phyloP scores from a whole-genome alignment of 2,113 vertebrate genomes.

The Laticauda colubrina region DNA sequence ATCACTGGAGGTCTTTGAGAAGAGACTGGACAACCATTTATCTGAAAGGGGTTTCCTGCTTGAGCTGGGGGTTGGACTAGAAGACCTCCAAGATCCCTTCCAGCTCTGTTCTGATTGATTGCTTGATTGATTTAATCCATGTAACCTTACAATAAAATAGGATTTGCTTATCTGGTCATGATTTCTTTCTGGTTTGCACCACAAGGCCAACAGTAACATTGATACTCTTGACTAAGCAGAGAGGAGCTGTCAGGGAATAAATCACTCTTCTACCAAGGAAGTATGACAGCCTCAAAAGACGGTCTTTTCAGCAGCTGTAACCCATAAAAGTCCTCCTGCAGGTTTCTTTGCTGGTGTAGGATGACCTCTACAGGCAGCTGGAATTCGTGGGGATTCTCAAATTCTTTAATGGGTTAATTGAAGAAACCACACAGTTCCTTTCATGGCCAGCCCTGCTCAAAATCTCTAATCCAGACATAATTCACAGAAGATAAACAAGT shows the following conservation, averaged over 20 bases:
- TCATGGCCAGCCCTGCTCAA: neutral
- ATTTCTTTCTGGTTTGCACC: neutral
- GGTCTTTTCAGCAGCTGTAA: too few relatives aligned
- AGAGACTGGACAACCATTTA: too few relatives aligned
- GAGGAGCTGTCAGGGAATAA: neutral
- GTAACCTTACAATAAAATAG: neutral
- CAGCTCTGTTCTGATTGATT: too few relatives aligned
- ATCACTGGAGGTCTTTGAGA: too few relatives aligned
- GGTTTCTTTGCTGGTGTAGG: neutral
- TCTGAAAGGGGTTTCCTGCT: too few relatives aligned
- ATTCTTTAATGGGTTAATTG: neutral
- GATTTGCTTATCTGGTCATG: neutral
- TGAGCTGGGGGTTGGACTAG: too few relatives aligned
- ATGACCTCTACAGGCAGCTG: constrained; percentile 39
- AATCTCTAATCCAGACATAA: neutral
- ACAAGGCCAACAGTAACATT: neutral
- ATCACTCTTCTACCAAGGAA: neutral
- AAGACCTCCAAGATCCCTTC: too few relatives aligned
- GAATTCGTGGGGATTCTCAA: neutral
- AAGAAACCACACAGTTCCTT: neutral
- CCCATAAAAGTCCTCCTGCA: neutral
- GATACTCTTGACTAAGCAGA: neutral
- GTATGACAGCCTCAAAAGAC: neutral
- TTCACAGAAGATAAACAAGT: neutral
- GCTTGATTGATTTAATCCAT: neutral